These are phyloP conservation scores for Scaptodrosophila latifasciaeformis DNA, from an alignment of 2,888 invertebrate species.

Conservation along the genomic window DNA sequence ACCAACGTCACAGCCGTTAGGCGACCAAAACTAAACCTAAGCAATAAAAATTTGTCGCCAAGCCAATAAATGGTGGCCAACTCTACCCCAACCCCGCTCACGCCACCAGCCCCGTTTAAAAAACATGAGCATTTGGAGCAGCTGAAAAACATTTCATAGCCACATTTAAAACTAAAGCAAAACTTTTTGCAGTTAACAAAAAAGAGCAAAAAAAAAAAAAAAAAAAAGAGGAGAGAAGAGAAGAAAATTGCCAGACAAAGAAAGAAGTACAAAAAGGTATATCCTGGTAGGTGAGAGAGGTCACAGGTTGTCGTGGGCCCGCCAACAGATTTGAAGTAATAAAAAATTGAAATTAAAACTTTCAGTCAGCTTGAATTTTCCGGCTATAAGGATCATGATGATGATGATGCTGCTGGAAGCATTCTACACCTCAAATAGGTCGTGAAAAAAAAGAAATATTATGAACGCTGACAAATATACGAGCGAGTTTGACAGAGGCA, in stretches of 20 bases:
- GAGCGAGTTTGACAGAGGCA: too few species aligned
- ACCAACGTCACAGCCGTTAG: conserved; percentile 20
- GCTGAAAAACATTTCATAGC: conserved; percentile 50
- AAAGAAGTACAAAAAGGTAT: conserved; percentile 3
- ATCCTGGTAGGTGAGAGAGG: not conserved
- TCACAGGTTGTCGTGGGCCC: conserved; percentile 22
- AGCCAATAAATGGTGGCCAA: conserved; percentile 56
- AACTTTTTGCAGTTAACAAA: conserved; percentile 26
- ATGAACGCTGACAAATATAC: conserved; percentile 36
- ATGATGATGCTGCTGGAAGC: conserved; percentile 15
- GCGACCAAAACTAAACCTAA: conserved; percentile 24
- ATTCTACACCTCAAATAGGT: conserved; percentile 47
- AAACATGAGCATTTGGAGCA: not conserved
- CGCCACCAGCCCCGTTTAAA: not conserved
- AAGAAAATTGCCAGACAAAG: conserved; percentile 2
- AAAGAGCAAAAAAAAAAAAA: conserved; percentile 10
- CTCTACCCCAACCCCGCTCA: not conserved
- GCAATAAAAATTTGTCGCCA: conserved; percentile 65
- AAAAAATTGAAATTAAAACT: conserved; percentile 63
- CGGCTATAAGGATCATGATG: not conserved
- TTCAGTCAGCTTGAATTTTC: conserved; percentile 29
- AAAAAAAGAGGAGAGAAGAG: conserved; percentile 28
- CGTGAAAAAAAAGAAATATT: conserved; percentile 56
- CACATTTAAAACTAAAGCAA: conserved; percentile 35
- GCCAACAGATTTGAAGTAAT: conserved; percentile 48